These are phyloP conservation scores for Sicus ferrugineus DNA, from an alignment of 2,888 invertebrate genomes.

Conservation along the genomic window DNA sequence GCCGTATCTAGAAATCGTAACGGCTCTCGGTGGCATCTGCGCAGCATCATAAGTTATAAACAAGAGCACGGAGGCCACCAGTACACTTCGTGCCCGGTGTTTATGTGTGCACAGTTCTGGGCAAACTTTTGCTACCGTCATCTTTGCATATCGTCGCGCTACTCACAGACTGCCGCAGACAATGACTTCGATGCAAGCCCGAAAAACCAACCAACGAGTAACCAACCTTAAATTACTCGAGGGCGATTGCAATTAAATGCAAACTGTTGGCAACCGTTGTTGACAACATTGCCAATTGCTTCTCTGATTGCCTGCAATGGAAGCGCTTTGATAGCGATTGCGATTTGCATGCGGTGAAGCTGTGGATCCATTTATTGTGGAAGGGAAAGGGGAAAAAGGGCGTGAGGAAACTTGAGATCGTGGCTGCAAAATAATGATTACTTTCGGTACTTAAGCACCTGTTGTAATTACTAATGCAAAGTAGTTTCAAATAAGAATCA, in stretches of 20 bases:
- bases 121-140: too few species aligned
- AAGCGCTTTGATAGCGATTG: constrained; percentile 21
- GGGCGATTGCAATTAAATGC: constrained; percentile 36
- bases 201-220: not conserved
- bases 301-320: constrained; percentile 12
- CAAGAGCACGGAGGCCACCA: constrained; percentile 10
- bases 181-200: not conserved
- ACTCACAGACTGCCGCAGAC: not conserved
- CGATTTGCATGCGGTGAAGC: constrained; percentile 9
- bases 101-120: not conserved
- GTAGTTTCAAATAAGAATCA: too few species aligned
- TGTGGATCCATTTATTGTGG: not conserved
- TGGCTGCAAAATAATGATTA: too few species aligned
- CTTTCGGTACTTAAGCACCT: too few species aligned
- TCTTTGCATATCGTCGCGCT: not conserved
- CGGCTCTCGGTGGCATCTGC: not conserved
- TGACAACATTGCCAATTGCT: constrained; percentile 30
- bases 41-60: constrained; percentile 9
- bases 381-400: not conserved
- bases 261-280: constrained; percentile 36
- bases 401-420: too few species aligned
- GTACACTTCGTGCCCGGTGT: not conserved
- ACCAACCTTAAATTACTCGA: not conserved
- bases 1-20: not conserved
- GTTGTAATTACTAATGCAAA: too few species aligned